These are phyloP conservation scores for Noctua fimbriata DNA, from an alignment of 2,888 invertebrate species.

Conservation along the genomic window DNA sequence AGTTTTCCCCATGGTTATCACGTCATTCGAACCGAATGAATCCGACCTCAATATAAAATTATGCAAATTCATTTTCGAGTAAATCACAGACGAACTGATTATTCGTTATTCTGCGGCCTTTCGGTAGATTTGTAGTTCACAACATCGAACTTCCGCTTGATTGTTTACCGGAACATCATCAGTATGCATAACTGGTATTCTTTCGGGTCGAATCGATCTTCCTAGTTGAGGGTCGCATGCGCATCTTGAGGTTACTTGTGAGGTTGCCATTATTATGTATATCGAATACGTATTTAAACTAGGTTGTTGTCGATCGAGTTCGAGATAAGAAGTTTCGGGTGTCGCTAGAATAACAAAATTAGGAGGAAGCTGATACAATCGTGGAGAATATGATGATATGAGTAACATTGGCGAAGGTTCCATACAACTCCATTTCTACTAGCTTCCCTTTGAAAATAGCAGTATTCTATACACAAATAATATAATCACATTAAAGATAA, in stretches of 20 bases:
- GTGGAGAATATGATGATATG: neutral
- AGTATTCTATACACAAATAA: no score
- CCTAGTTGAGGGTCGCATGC: constrained; percentile 63
- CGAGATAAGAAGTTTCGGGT: constrained; percentile 14
- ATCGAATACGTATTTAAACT: constrained; percentile 51
- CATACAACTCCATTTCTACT: no score
- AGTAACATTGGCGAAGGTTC: no score
- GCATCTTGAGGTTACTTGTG: constrained; percentile 62
- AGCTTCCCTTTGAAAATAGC: no score
- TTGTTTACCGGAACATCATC: constrained; percentile 64
- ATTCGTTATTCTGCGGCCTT: constrained; percentile 59
- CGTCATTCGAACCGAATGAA: constrained; percentile 7
- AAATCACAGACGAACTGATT: constrained; percentile 54
- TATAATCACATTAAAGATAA: no score
- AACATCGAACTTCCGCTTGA: constrained; percentile 58
- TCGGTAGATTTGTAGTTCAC: constrained; percentile 52
- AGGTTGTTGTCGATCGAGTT: constrained; percentile 24
- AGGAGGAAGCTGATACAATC: neutral
- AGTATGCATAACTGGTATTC: constrained; percentile 64
- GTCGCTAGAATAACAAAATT: constrained; percentile 17
- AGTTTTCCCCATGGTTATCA: constrained; percentile 11
- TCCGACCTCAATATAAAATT: constrained; percentile 43
- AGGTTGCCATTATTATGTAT: constrained; percentile 59
- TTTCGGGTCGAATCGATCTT: constrained; percentile 63
- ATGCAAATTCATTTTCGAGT: constrained; percentile 52